These are phyloP conservation scores for Tipula confusa DNA, from an alignment of 2,888 invertebrate species.

Conservation along the genomic window DNA sequence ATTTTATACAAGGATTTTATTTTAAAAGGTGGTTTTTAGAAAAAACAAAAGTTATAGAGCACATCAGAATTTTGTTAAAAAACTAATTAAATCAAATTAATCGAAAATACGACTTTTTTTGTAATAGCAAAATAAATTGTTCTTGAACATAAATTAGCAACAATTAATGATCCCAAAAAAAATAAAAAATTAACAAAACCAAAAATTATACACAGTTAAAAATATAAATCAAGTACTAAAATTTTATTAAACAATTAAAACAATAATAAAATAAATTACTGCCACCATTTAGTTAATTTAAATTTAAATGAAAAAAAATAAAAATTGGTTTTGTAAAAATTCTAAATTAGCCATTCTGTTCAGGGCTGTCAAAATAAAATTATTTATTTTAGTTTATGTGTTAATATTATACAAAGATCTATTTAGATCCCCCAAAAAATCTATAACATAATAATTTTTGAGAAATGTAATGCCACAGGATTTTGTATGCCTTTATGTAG, in stretches of 20 bases:
- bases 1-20: not conserved
- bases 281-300: not conserved
- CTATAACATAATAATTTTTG: not conserved
- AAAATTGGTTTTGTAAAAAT: not conserved
- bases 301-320: not conserved
- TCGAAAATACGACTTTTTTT: not conserved
- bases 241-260: not conserved
- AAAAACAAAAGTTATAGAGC: not conserved
- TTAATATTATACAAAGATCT: not conserved
- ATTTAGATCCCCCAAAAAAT: slow-evolving; percentile 12
- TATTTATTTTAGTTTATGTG: slow-evolving; percentile 8
- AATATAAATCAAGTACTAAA: not conserved
- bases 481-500: not conserved
- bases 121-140: not conserved
- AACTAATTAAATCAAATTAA: not conserved
- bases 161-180: not conserved
- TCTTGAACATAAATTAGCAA: not conserved
- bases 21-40: not conserved
- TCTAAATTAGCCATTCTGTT: not conserved
- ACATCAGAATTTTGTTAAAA: not conserved
- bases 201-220: not conserved
- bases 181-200: not conserved
- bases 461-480: not conserved
- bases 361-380: not conserved
- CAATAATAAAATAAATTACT: not conserved